Percentiles rank a stretch among this genome's conserved stretches.
Evolutionary conservation across 2,113 vertebrate genomes (phyloP).

Genomic region (Clarias magur): DNA sequence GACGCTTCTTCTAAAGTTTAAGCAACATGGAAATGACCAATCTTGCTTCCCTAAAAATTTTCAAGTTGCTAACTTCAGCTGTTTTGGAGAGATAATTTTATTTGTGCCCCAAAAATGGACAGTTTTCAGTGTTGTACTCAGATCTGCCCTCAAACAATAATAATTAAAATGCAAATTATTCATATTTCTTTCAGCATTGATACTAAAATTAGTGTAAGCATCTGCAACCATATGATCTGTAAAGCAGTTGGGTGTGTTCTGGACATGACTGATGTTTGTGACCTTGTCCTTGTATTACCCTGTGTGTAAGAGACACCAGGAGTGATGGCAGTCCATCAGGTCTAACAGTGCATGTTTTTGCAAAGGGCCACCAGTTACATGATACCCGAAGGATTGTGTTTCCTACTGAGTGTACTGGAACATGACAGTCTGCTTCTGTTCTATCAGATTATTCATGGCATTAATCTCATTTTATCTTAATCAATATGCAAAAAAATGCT

Average conservation of each 20-base stretch:
- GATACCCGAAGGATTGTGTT: conserved; percentile 28
- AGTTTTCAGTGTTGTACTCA: no score
- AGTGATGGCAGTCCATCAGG: not conserved
- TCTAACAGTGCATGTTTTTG: conserved; percentile 32
- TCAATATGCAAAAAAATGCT: not conserved
- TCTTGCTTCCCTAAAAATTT: no score
- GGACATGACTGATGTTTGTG: not conserved
- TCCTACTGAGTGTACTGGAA: conserved; percentile 31
- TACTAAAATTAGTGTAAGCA: no score
- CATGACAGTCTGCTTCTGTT: conserved; percentile 28
- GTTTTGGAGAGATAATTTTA: no score
- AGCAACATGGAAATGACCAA: no score
- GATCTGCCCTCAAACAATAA: no score
- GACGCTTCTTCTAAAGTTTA: no score
- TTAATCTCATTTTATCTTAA: not conserved
- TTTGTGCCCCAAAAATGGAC: no score
- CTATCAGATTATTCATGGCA: not conserved
- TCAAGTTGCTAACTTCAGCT: no score
- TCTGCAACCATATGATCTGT: no score
- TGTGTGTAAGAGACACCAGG: conserved; percentile 28
- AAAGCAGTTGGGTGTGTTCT: not conserved
- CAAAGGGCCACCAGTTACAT: conserved; percentile 15
- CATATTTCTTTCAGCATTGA: no score
- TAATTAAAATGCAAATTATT: no score
- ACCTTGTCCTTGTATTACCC: conserved; percentile 15